phyloP scores from a whole-genome alignment of 2,888 invertebrate genomes.

The Hyalella azteca region DNA sequence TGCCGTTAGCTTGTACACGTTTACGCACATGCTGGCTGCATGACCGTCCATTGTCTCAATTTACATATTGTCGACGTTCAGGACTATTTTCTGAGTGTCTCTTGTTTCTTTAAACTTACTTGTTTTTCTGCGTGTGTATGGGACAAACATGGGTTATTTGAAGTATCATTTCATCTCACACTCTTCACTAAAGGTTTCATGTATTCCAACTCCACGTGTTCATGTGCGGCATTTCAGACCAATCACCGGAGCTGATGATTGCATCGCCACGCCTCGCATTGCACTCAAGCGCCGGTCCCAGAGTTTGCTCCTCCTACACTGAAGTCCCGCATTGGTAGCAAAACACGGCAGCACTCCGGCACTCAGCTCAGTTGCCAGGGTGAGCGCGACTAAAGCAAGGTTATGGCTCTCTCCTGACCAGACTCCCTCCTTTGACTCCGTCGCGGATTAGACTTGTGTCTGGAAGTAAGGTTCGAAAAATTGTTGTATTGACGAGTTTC shows the following conservation, averaged over 20 bases:
- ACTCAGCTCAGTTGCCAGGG: conserved; percentile 57
- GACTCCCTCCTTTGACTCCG: conserved; percentile 33
- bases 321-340: conserved; percentile 42
- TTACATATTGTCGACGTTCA: not conserved
- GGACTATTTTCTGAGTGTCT: too few species aligned
- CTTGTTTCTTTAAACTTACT: too few species aligned
- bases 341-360: conserved; percentile 54
- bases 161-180: conserved; percentile 23
- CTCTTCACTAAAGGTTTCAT: conserved; percentile 2
- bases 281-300: conserved; percentile 31
- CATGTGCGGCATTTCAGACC: conserved; percentile 48
- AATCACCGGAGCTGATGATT: conserved; percentile 39
- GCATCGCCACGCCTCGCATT: conserved; percentile 40
- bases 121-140: not conserved
- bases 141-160: not conserved
- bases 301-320: conserved; percentile 37
- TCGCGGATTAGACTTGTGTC: conserved; percentile 48
- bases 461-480: not conserved
- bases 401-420: conserved; percentile 54
- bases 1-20: conserved; percentile 21
- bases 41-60: not conserved
- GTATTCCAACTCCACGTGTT: conserved; percentile 55
- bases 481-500: not conserved
- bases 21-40: not conserved
- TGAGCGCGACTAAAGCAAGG: conserved; percentile 53